These are phyloP conservation scores for Ceratotherium simum DNA, from an alignment of 2,113 vertebrate species.

Conservation along the genomic window DNA sequence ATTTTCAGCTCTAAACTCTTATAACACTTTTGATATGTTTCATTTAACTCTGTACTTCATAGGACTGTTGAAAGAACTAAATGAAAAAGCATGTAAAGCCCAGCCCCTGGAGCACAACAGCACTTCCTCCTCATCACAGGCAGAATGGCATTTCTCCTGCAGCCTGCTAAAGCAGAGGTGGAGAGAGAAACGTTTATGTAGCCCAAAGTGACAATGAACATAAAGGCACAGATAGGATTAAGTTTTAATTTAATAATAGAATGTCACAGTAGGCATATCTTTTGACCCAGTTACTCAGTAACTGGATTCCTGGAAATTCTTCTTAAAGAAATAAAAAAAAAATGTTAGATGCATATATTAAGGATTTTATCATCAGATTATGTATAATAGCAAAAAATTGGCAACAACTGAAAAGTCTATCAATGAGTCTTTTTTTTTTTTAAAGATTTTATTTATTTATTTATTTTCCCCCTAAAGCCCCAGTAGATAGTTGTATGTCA, in stretches of 20 bases:
- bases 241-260: slow-evolving; percentile 3
- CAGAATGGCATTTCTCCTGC: neutral
- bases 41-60: neutral
- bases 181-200: neutral
- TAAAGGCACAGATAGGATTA: neutral
- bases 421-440: neutral
- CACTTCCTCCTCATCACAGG: neutral
- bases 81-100: neutral
- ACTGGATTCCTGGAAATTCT: slow-evolving; percentile 12
- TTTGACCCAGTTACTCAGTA: neutral
- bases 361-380: neutral
- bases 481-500: no score
- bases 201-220: neutral
- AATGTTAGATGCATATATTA: neutral
- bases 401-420: neutral
- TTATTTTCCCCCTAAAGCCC: no score
- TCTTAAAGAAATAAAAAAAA: slow-evolving; percentile 31
- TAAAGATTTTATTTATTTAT: no score
- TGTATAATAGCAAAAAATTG: neutral
- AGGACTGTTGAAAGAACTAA: neutral
- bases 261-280: neutral
- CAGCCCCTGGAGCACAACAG: neutral
- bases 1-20: neutral
- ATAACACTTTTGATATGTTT: neutral
- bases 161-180: neutral